A percentile compares a stretch with the other conserved stretches of the same genome.
phyloP scores from a whole-genome alignment of 2,888 invertebrate genomes.

The Diarsia rubi region DNA sequence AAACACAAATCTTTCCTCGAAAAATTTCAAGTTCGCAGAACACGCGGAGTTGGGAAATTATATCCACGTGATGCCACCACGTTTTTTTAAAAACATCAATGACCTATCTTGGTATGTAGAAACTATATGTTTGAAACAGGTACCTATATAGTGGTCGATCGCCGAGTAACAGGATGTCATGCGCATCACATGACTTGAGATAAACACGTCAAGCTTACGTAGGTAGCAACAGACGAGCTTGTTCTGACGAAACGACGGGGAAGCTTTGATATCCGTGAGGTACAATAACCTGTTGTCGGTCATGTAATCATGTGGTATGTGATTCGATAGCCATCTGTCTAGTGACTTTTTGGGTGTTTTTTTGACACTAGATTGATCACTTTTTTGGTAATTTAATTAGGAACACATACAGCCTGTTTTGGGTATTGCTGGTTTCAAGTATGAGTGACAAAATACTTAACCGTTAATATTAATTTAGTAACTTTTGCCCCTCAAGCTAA shows the following conservation, averaged over 20 bases:
- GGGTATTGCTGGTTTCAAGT: neutral
- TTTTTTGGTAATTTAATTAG: neutral
- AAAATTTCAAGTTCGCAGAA: slow-evolving; percentile 44
- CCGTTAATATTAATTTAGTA: neutral
- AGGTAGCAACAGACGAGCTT: slow-evolving; percentile 62
- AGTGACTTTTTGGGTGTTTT: neutral
- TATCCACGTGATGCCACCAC: slow-evolving; percentile 17
- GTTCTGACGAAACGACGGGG: slow-evolving; percentile 22
- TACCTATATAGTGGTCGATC: slow-evolving; percentile 52
- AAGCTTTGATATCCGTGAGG: slow-evolving; percentile 57
- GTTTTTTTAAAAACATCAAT: slow-evolving; percentile 47
- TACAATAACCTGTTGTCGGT: slow-evolving; percentile 63
- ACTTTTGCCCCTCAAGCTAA: too few relatives aligned
- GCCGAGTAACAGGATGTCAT: slow-evolving; percentile 65
- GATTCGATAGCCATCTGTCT: neutral
- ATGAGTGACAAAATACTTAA: neutral
- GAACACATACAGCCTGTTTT: neutral
- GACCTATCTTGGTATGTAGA: slow-evolving; percentile 41
- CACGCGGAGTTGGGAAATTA: slow-evolving; percentile 10
- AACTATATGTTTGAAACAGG: slow-evolving; percentile 22
- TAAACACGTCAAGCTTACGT: slow-evolving; percentile 55
- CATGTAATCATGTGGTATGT: slow-evolving; percentile 17
- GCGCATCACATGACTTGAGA: slow-evolving; percentile 64
- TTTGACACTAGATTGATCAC: neutral
- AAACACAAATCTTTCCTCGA: slow-evolving; percentile 16